Base-by-base conservation (phyloP, 2,888 invertebrate genomes). In the Linnaemya vulpina region DNA sequence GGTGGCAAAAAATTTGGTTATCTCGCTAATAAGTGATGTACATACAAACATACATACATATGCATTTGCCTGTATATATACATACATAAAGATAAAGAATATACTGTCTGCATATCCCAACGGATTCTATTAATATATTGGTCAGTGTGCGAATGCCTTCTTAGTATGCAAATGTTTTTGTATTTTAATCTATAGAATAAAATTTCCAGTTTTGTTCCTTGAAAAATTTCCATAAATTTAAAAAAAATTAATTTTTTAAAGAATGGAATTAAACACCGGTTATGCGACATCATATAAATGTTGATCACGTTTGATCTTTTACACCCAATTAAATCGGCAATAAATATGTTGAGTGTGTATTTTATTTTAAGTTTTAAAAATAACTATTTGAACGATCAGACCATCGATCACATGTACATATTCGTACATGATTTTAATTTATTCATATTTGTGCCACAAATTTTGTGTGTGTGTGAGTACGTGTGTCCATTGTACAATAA, bases 291-390 rank as follows among this genome's bases (percentile, higher is more conserved):
- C 13, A 58, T 43, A 46, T 38, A 15, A 35, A 58, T 25, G 62
- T 53, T 22, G 17, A 63, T 71, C 71, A 79, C 78, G 70, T 79
- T 62, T 71, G 22, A 79, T 63, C 40, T 79, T 63, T 63, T 55
- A 68, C 55, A 63, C 53, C 22, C 17, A 46, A 71, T 53, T 58
- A 60, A 68, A 77, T 4, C 40, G 51, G 1, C n/a, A 58, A 55
- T 35, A 68, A 58, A 51, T 25, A 53, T 63, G 1, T 49, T 30
- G 13, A 3, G 55, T 55, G 11, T 25, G 49, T 63, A 30, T 40
- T 63, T 75, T 22, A 2, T 58, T 58, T 35, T 73, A 22, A 49
- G 15, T 65, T 63, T 55, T 1, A 17, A 51, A 65, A 40, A 65
- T 1, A n/a, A 2, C 8, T 55, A 25, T 25, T 25, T 10, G 25